These are phyloP conservation scores for Clamator glandarius DNA, from an alignment of 2,797 vertebrate genomes.

Conservation along the genomic window DNA sequence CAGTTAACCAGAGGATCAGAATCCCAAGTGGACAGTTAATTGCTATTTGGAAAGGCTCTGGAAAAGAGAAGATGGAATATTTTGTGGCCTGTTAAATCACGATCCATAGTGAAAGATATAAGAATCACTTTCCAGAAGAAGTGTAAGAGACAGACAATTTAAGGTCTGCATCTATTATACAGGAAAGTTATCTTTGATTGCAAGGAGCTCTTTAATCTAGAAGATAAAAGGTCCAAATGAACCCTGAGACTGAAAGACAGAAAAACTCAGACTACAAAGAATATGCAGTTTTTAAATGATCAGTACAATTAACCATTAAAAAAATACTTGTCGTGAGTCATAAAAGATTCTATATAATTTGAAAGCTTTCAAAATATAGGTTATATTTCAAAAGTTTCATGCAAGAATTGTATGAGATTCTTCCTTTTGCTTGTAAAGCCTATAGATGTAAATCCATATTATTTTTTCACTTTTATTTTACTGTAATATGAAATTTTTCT, in stretches of 20 bases:
- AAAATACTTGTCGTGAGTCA: neutral
- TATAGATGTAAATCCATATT: neutral
- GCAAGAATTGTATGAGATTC: neutral
- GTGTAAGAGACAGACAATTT: neutral
- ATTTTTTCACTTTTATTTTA: neutral
- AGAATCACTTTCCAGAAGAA: neutral
- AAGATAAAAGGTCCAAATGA: constrained; percentile 13
- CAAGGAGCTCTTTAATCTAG: constrained; percentile 5
- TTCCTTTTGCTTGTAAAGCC: neutral
- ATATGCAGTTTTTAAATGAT: neutral
- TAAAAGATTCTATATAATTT: neutral
- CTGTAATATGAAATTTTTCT: neutral
- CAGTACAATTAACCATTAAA: neutral
- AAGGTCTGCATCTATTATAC: neutral
- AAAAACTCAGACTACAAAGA: neutral
- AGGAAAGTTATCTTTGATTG: neutral
- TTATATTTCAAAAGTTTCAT: neutral
- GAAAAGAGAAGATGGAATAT: neutral
- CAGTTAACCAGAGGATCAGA: neutral
- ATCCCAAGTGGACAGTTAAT: neutral
- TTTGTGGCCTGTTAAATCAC: neutral
- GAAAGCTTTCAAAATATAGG: neutral
- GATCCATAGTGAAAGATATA: neutral
- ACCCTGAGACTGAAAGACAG: neutral
- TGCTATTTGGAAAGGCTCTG: neutral